Conservation (phyloP, 2,888 invertebrate species). For the Ochropacha duplaris region DNA sequence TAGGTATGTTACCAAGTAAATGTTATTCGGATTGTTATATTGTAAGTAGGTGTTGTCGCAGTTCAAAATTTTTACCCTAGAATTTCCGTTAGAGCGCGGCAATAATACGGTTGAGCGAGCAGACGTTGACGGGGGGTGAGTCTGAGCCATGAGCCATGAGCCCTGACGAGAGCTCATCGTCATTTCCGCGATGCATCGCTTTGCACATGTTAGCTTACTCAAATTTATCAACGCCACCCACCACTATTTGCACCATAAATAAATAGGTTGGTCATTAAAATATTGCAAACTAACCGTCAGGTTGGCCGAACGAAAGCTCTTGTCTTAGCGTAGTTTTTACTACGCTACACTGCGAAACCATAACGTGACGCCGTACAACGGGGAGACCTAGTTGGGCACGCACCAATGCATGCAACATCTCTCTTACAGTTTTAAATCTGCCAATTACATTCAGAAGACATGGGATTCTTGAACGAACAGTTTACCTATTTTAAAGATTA, state of each 20-base stretch:
- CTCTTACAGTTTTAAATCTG: not conserved
- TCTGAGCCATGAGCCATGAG: not conserved
- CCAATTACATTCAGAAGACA: not conserved
- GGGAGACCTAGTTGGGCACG: constrained; percentile 55
- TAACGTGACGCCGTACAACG: constrained; percentile 34
- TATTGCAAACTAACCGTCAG: not conserved
- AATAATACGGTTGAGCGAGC: not conserved
- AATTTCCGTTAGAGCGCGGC: not conserved
- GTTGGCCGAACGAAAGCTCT: not conserved
- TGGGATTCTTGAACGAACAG: not conserved
- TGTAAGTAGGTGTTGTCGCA: too few relatives aligned
- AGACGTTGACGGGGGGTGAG: not conserved
- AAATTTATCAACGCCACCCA: too few relatives aligned
- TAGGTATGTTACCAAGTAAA: too few relatives aligned
- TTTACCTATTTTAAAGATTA: not conserved
- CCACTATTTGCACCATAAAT: too few relatives aligned
- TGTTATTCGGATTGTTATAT: too few relatives aligned
- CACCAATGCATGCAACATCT: constrained; percentile 21
- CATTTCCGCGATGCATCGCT: not conserved
- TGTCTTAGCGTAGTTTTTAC: not conserved
- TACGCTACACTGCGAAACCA: not conserved
- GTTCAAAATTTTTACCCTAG: not conserved
- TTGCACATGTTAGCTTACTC: not conserved
- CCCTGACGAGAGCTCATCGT: not conserved
- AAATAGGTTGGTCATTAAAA: too few relatives aligned